Base-by-base conservation (phyloP, 2,113 vertebrate genomes). In the Pelusios castaneus region DNA sequence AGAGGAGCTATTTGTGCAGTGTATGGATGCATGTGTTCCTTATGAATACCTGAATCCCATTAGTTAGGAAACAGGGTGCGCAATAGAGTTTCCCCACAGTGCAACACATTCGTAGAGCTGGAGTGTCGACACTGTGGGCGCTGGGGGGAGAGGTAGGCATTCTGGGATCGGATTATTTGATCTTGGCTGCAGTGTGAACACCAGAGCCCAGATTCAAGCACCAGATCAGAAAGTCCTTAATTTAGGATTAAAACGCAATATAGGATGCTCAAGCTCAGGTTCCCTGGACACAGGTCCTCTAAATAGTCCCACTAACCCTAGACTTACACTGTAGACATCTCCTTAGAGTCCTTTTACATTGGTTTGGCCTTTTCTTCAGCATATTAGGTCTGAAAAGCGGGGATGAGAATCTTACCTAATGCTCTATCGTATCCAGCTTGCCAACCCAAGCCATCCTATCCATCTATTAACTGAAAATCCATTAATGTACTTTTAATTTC, bases 401-500 rank as follows among this genome's bases (percentile, higher is more conserved):
- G 88, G 88, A 95, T 91, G 76, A 93, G 95, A 96, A 94, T 29
- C 85, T 87, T 80, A 47, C 58, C 47, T 73, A 45, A 41, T 58
- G 92, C 4, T 2, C 63, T 49, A 55, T n/a, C 93, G 93, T 94
- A 94, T 90, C 89, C 91, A 84, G 90, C 81, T 56, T 0, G 0
- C 77, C 17, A 77, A 84, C 52, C 80, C 76, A 89, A 88, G 92
- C 58, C 31, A 63, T 6, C 58, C n/a, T 70, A 70, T 45, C 6
- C 92, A 90, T 95, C 95, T 76, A 89, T 91, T 92, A 77, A 92
- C 91, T 91, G 80, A 96, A 89, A 95, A 94, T 85, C 82, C 51
- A 95, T 82, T 96, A 60, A 92, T 92, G 22, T 93, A 85, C 85
- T 92, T 97, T 95, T 96, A 94, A 91, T 93, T 94, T 79, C 54